phyloP scores from a whole-genome alignment of 1,140 invertebrate genomes.

The Procambarus virginalis region DNA sequence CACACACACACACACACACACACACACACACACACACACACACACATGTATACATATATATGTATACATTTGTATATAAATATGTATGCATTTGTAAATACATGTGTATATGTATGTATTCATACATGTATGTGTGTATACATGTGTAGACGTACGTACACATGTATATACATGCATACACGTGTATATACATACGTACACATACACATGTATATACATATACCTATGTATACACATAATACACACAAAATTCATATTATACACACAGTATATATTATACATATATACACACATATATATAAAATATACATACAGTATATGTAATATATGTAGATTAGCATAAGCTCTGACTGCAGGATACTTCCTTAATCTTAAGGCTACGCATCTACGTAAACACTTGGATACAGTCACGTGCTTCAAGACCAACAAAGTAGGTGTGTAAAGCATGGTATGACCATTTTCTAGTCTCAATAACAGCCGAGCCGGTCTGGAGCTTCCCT shows the following conservation, averaged over 20 bases:
- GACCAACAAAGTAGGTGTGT: not conserved
- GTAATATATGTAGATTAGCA: not conserved
- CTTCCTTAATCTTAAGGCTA: slow-evolving; percentile 6
- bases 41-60: not conserved
- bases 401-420: not conserved
- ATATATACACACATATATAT: too few species aligned
- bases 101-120: too few species aligned
- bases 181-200: not conserved
- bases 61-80: not conserved
- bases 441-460: not conserved
- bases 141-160: not conserved
- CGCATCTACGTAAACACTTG: slow-evolving; percentile 2
- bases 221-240: not conserved
- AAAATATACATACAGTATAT: too few species aligned
- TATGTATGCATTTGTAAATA: too few species aligned
- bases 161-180: not conserved
- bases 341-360: not conserved
- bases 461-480: not conserved
- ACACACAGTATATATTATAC: too few species aligned
- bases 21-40: not conserved
- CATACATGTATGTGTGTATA: not conserved
- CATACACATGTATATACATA: not conserved
- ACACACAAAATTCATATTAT: too few species aligned
- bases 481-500: not conserved
- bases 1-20: not conserved